Base-by-base conservation (phyloP, 2,888 invertebrate species). In the Gymnoscelis rufifasciata region DNA sequence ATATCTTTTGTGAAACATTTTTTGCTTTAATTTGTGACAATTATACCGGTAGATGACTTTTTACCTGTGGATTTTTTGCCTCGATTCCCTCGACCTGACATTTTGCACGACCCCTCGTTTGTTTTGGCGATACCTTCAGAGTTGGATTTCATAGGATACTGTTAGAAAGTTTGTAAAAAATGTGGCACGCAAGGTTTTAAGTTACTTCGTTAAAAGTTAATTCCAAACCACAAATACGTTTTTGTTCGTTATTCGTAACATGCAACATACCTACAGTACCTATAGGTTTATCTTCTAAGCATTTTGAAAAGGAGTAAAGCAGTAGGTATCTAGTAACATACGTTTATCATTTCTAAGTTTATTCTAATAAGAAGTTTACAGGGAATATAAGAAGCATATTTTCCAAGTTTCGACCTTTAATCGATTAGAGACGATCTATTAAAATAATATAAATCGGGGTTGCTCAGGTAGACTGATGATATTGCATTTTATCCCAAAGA, bases 1-100 rank as follows among this genome's bases (percentile, higher is more conserved):
- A 87, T 87, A 86, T 75, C 86, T 79, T 83, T 87, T 86, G 84
- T 86, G 72, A 67, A 66, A 59, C 14, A 51, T 74, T 87, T 88
- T 88, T 88, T 88, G 87, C 86, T 72, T 87, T 83, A 87, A 88
- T 88, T 88, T 88, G 88, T 88, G 88, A 87, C 87, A 88, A 87
- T 87, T 88, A 88, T 87, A 87, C 74, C 87, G 84, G 87, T 86
- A 84, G 83, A 86, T 87, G 83, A 87, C 87, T 87, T 88, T 87
- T 88, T 88, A 87, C 87, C 88, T 88, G 88, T 64, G 57, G 19
- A 57, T 33, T 80, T 81, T 86, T 83, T 72, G 62, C 35, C 54
- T 59, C 39, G 51, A 63, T 64, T 68, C 74, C 66, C 57, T 53
- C 62, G 70, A 67, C 74, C 72, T 77, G 72, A 78, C 76, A 71